These are phyloP conservation scores for Osmoderma eremita DNA, from an alignment of 2,888 invertebrate species.

Conservation along the genomic window DNA sequence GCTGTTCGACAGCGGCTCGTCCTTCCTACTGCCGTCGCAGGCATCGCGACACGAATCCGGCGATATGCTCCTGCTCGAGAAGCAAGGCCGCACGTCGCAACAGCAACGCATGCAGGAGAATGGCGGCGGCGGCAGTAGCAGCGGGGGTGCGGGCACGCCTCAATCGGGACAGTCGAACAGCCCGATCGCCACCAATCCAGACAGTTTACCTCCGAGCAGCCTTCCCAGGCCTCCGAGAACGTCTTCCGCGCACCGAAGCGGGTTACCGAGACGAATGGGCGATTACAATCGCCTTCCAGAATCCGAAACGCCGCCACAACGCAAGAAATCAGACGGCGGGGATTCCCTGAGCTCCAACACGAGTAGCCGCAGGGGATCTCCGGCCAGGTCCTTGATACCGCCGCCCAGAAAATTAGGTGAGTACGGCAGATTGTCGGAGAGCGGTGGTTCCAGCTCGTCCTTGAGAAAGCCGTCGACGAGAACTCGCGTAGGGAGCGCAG, in stretches of 20 bases:
- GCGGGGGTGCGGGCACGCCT: slow-evolving; percentile 49
- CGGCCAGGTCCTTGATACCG: slow-evolving; percentile 66
- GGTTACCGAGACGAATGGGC: slow-evolving; percentile 66
- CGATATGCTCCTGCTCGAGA: slow-evolving; percentile 79
- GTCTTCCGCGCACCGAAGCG: slow-evolving; percentile 62
- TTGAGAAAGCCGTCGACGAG: slow-evolving; percentile 58
- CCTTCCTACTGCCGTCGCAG: slow-evolving; percentile 55
- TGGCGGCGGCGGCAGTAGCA: slow-evolving; percentile 50
- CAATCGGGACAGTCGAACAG: slow-evolving; percentile 48
- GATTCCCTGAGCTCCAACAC: slow-evolving; percentile 62
- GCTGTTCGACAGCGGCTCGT: slow-evolving; percentile 49
- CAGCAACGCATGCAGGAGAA: slow-evolving; percentile 73
- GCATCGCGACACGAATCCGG: slow-evolving; percentile 67
- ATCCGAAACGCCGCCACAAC: slow-evolving; percentile 57
- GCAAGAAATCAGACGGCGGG: slow-evolving; percentile 52
- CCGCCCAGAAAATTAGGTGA: slow-evolving; percentile 68
- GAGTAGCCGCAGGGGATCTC: slow-evolving; percentile 62
- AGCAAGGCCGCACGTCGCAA: slow-evolving; percentile 81
- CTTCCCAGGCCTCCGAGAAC: slow-evolving; percentile 75
- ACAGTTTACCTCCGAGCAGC: slow-evolving; percentile 77
- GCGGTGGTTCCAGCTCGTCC: slow-evolving; percentile 60
- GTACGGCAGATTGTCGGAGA: slow-evolving; percentile 69
- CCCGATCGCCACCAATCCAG: slow-evolving; percentile 60
- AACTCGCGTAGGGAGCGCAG: slow-evolving; percentile 59
- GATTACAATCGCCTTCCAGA: slow-evolving; percentile 75